Evolutionary conservation across 1,140 invertebrate species (phyloP).

Genomic region (Apis mellifera): DNA sequence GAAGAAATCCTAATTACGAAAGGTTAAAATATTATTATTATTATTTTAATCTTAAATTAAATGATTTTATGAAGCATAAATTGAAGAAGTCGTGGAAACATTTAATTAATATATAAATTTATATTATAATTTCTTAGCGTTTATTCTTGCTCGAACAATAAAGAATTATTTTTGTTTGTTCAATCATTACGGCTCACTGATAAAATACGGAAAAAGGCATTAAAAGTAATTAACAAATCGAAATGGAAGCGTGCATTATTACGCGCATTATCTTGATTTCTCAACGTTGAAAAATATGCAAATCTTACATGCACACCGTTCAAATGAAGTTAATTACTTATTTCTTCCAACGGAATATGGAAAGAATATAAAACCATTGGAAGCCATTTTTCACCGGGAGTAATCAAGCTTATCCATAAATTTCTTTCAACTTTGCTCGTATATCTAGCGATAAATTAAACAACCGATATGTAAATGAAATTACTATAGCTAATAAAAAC

Average conservation of each 20-base stretch:
- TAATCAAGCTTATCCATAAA: neutral
- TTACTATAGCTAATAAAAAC: neutral
- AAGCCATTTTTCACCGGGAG: neutral
- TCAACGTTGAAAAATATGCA: conserved; percentile 13
- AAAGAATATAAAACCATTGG: neutral
- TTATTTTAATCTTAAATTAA: too few relatives aligned
- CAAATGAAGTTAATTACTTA: neutral
- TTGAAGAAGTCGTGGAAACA: too few relatives aligned
- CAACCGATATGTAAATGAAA: neutral
- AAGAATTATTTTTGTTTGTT: too few relatives aligned
- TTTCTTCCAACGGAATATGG: neutral
- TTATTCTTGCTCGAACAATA: too few relatives aligned
- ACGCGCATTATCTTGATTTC: neutral
- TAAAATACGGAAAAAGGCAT: neutral
- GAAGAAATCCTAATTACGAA: too few relatives aligned
- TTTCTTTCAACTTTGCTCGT: neutral
- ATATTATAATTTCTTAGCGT: too few relatives aligned
- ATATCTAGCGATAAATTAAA: neutral
- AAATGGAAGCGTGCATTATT: neutral
- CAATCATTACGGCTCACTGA: too few relatives aligned
- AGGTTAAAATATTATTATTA: too few relatives aligned
- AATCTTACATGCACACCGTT: neutral
- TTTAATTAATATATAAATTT: too few relatives aligned
- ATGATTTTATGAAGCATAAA: too few relatives aligned
- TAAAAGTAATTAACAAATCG: neutral